A percentile compares a stretch with the other conserved stretches of the same genome.
Evolutionary conservation across 2,797 vertebrate genomes (phyloP).

Genomic region (Gambelia wislizenii): DNA sequence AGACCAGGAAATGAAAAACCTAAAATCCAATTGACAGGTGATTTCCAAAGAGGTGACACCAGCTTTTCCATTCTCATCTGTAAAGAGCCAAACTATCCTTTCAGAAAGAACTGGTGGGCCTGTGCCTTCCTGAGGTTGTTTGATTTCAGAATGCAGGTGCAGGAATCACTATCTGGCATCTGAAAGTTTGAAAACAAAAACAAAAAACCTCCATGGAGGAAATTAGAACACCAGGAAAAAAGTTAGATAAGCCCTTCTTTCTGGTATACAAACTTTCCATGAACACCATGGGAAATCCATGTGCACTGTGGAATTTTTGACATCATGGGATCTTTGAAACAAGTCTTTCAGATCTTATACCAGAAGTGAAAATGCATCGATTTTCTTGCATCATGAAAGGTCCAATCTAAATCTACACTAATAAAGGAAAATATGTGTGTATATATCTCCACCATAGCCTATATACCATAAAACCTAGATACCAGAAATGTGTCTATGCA

Average conservation of each 20-base stretch:
- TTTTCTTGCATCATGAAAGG: neutral
- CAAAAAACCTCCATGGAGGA: neutral
- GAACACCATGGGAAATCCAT: too few relatives aligned
- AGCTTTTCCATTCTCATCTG: neutral
- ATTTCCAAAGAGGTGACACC: neutral
- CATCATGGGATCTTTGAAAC: neutral
- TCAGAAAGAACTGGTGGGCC: neutral
- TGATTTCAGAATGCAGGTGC: neutral
- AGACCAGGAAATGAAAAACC: neutral
- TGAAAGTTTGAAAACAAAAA: neutral
- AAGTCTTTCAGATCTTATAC: neutral
- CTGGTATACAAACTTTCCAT: neutral
- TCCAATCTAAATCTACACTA: neutral
- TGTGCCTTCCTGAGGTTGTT: neutral
- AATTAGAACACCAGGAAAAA: neutral
- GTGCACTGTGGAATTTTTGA: neutral
- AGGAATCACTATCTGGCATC: neutral
- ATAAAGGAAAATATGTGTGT: too few relatives aligned
- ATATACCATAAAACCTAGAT: too few relatives aligned
- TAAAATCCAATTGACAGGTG: neutral
- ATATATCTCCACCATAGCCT: too few relatives aligned
- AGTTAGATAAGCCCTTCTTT: neutral
- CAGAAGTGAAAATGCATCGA: neutral
- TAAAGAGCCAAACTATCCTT: neutral
- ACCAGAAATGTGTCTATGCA: too few relatives aligned